A percentile compares a stretch with the other conserved stretches of the same genome.
These are phyloP conservation scores for Amblyopsis hoosieri DNA, from an alignment of 2,797 vertebrate genomes.

Conservation along the genomic window DNA sequence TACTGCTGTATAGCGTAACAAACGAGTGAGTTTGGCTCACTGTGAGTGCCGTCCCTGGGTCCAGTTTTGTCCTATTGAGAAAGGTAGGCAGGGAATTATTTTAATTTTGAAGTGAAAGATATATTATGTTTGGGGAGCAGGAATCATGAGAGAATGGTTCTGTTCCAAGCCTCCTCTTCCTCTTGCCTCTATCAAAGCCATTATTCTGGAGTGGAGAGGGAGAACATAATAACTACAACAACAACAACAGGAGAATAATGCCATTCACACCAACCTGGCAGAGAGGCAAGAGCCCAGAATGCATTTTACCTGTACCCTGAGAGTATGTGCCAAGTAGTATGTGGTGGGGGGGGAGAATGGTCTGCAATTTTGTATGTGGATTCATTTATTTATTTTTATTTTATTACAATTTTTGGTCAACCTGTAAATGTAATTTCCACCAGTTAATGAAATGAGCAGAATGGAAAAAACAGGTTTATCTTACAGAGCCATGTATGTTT, in stretches of 20 bases:
- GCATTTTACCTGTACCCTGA: slow-evolving; percentile 25
- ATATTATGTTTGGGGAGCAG: slow-evolving; percentile 24
- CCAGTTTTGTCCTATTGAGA: slow-evolving; percentile 1
- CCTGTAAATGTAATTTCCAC: no score
- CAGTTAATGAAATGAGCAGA: no score
- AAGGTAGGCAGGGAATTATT: background rate
- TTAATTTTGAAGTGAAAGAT: slow-evolving; percentile 2
- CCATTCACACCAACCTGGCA: slow-evolving; percentile 45
- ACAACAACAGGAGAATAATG: slow-evolving; percentile 49
- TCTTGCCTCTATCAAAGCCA: slow-evolving; percentile 40
- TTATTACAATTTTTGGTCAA: no score
- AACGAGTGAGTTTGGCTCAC: background rate
- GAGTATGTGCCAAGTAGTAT: background rate
- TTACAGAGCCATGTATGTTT: no score
- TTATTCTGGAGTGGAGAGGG: slow-evolving; percentile 44
- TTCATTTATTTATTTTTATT: no score
- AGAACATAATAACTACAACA: slow-evolving; percentile 46
- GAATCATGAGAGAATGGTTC: slow-evolving; percentile 17
- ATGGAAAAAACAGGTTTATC: no score
- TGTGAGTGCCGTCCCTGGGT: slow-evolving; percentile 2
- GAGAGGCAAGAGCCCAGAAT: slow-evolving; percentile 49
- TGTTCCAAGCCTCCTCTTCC: slow-evolving; percentile 19
- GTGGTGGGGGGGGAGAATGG: no score
- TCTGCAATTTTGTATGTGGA: no score
- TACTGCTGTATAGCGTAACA: no score